phyloP scores from a whole-genome alignment of 2,113 vertebrate species.

The Ammodytes dubius region DNA sequence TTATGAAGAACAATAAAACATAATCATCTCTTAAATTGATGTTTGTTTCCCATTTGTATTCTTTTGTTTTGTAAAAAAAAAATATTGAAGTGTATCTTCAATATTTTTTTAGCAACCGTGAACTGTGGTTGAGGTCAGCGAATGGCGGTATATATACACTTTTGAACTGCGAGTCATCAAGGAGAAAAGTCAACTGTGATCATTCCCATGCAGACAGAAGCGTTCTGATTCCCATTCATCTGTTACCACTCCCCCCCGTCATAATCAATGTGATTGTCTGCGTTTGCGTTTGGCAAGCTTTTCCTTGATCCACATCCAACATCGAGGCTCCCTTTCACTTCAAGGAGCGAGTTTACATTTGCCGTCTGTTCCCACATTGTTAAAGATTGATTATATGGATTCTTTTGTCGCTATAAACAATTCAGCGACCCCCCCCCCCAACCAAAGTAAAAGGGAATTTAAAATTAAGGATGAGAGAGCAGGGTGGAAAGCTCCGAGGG shows the following conservation, averaged over 20 bases:
- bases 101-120: neutral
- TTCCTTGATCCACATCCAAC: conserved; percentile 39
- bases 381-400: conserved; percentile 64
- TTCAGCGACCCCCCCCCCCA: conserved; percentile 21
- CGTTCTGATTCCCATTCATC: conserved; percentile 43
- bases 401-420: conserved; percentile 66
- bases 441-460: conserved; percentile 57
- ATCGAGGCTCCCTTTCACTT: conserved; percentile 41
- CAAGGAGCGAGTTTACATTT: conserved; percentile 32
- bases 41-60: conserved; percentile 46
- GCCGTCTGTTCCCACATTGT: conserved; percentile 49
- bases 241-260: conserved; percentile 29
- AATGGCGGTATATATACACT: conserved; percentile 29
- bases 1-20: conserved; percentile 33
- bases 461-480: conserved; percentile 42
- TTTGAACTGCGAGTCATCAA: conserved; percentile 54
- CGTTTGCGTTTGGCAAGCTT: conserved; percentile 3
- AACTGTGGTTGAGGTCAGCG: conserved; percentile 30
- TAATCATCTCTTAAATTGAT: conserved; percentile 41
- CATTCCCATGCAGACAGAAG: conserved; percentile 47
- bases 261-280: conserved; percentile 19
- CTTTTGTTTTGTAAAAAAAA: neutral
- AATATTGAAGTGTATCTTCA: neutral
- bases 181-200: conserved; percentile 38
- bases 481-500: conserved; percentile 30